Conservation (phyloP, 2,888 invertebrate species). For the Sinohyriopsis cumingii region DNA sequence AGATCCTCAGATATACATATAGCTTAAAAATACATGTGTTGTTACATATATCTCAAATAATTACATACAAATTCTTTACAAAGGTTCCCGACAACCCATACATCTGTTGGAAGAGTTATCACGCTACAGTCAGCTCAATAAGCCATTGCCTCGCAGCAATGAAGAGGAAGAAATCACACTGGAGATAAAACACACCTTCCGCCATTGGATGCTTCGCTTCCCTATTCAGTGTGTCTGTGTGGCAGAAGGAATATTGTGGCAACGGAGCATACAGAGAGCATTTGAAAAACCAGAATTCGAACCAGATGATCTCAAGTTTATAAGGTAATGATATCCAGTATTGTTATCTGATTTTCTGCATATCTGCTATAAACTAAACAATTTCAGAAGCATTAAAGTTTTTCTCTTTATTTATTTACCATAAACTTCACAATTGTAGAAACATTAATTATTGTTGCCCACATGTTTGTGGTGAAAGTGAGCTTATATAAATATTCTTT, state of each 20-base stretch:
- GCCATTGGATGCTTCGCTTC: constrained; percentile 67
- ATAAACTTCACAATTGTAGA: no score
- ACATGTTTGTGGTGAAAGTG: no score
- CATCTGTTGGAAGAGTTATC: constrained; percentile 63
- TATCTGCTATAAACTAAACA: no score
- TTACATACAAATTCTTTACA: not conserved
- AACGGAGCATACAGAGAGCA: constrained; percentile 48
- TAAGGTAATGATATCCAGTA: constrained; percentile 28
- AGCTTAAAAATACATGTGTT: no score
- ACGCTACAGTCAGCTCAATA: constrained; percentile 20
- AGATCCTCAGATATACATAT: no score
- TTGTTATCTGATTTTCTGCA: not conserved
- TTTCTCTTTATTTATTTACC: no score
- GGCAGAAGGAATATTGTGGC: constrained; percentile 67
- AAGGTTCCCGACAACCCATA: constrained; percentile 45
- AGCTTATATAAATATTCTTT: no score
- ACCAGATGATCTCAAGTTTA: constrained; percentile 47
- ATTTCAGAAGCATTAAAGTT: no score
- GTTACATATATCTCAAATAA: no score
- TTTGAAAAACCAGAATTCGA: constrained; percentile 55
- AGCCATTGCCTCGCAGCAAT: constrained; percentile 9
- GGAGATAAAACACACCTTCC: constrained; percentile 52
- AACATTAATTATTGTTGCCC: no score
- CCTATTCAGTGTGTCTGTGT: constrained; percentile 67
- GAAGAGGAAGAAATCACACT: constrained; percentile 23